A percentile compares a stretch with the other conserved stretches of the same genome.
Evolutionary conservation across 2,797 vertebrate genomes (phyloP).

Genomic region (Lagorchestes hirsutus): DNA sequence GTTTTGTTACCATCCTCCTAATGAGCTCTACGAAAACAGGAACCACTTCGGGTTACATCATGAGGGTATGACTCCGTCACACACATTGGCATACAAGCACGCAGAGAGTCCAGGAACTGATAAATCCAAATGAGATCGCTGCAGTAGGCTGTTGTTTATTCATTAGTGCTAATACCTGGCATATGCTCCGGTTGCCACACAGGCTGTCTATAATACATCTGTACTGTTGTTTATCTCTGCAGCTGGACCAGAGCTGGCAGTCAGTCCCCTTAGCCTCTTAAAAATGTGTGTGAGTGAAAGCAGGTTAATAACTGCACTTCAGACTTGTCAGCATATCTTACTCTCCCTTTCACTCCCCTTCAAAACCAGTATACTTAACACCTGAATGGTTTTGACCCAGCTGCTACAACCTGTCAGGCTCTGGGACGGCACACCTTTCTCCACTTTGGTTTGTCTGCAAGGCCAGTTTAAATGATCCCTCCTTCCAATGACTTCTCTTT

Average conservation of each 20-base stretch:
- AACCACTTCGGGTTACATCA: constrained; percentile 60
- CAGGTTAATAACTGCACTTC: neutral
- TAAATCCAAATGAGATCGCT: constrained; percentile 51
- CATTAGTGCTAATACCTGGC: constrained; percentile 62
- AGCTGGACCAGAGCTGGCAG: constrained; percentile 28
- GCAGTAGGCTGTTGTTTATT: constrained; percentile 69
- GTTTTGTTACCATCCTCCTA: constrained; percentile 51
- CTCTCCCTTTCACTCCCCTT: neutral
- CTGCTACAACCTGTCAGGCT: neutral
- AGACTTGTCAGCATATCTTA: neutral
- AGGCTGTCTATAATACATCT: constrained; percentile 80
- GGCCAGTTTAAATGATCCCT: too few relatives aligned
- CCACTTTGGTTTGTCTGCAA: neutral
- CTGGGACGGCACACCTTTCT: neutral
- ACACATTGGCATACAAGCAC: constrained; percentile 31
- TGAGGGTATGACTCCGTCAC: neutral
- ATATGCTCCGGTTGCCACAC: constrained; percentile 73
- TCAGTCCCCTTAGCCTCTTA: constrained; percentile 31
- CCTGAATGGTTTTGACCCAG: neutral
- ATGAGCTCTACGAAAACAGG: constrained; percentile 65
- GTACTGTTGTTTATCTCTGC: constrained; percentile 79
- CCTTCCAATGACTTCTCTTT: neutral
- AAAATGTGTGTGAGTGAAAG: neutral
- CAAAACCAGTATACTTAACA: neutral
- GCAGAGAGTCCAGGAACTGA: constrained; percentile 63